These are phyloP conservation scores for Patiria pectinifera DNA, from an alignment of 53 echinoderm and acorn worm genomes.

Conservation along the genomic window DNA sequence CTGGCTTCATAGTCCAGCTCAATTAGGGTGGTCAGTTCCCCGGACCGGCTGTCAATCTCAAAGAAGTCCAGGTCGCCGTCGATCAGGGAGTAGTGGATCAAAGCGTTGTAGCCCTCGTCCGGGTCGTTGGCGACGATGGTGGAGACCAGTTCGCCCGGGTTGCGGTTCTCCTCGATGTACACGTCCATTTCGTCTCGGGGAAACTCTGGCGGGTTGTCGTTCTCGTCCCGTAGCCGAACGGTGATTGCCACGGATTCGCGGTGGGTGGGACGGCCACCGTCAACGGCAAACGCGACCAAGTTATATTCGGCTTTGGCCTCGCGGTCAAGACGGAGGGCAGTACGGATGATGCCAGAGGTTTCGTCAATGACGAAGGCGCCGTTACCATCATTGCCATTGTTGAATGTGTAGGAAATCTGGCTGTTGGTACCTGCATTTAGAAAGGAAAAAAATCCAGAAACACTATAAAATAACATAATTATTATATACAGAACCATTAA, in stretches of 20 bases:
- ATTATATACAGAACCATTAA: too few relatives aligned
- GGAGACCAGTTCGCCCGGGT: slow-evolving; percentile 81
- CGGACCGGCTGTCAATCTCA: slow-evolving; percentile 83
- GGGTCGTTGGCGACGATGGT: slow-evolving; percentile 81
- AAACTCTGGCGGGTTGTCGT: slow-evolving; percentile 93
- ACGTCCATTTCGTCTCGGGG: slow-evolving; percentile 64
- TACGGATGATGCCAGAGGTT: slow-evolving; percentile 90
- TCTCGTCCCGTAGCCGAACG: slow-evolving; percentile 78
- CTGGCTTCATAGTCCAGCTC: slow-evolving; percentile 87
- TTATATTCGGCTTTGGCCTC: slow-evolving; percentile 81
- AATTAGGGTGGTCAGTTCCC: slow-evolving; percentile 80
- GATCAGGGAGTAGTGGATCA: slow-evolving; percentile 80
- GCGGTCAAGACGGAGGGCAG: slow-evolving; percentile 83
- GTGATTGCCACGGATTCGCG: slow-evolving; percentile 74
- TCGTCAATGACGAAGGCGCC: slow-evolving; percentile 94
- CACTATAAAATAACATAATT: too few relatives aligned
- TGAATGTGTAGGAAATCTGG: slow-evolving; percentile 88
- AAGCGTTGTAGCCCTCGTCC: slow-evolving; percentile 84
- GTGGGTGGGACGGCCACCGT: slow-evolving; percentile 75
- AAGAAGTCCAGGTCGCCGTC: slow-evolving; percentile 86
- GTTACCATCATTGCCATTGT: slow-evolving; percentile 86
- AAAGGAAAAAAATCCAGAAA: not conserved
- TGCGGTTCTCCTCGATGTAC: slow-evolving; percentile 81
- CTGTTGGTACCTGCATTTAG: slow-evolving; percentile 83
- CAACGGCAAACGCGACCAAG: slow-evolving; percentile 83